Base-by-base conservation (phyloP, 2,797 vertebrate species). In the Pygocentrus nattereri region DNA sequence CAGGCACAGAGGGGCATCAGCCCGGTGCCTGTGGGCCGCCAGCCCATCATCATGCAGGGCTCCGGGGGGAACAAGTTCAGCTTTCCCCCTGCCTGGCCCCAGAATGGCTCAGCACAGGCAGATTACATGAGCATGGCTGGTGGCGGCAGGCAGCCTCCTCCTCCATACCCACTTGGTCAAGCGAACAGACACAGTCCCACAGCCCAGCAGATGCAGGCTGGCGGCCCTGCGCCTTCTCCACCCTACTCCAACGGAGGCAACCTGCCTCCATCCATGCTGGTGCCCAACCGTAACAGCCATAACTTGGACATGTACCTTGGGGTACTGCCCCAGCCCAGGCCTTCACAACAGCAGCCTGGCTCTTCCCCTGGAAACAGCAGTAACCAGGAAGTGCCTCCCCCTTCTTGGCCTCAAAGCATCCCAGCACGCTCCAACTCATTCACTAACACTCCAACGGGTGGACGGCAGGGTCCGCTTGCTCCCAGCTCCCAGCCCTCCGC, bases 21-120 rank as follows among this genome's bases (percentile, higher is more conserved):
- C 75, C 92, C 97, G 2, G 96, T 96, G 73, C 96, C 97, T 4
- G 86, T 97, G 87, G 96, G 95, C 79, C 96, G 97, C 80, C 97
- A 98, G 83, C 97, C 97, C 25, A 98, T 99, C 88, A 97, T 98
- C 88, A 99, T 98, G 97, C 97, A 96, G 89, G 96, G 91, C 83
- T 94, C 96, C 12, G 94, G 92, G n/a, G 95, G 92, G 21, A 98
- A 86, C 86, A 99, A 98, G 88, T 98, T 97, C 83, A 96, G 86
- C 85, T 98, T 97, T 87, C 92, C 96, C 1, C 81, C 97, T 1
- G 93, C 92, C 87, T 96, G 98, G 95, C 87, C 95, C 85, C 97
- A 96, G 82, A 98, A 97, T 3, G 95, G 96, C 73, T 94, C 84
- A 58, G 86, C 95, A 78, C 97, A 97, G 84, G 74, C 93, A 27